phyloP scores from a whole-genome alignment of 92 coral and sea anemone species.

The Heliopora coerulea region DNA sequence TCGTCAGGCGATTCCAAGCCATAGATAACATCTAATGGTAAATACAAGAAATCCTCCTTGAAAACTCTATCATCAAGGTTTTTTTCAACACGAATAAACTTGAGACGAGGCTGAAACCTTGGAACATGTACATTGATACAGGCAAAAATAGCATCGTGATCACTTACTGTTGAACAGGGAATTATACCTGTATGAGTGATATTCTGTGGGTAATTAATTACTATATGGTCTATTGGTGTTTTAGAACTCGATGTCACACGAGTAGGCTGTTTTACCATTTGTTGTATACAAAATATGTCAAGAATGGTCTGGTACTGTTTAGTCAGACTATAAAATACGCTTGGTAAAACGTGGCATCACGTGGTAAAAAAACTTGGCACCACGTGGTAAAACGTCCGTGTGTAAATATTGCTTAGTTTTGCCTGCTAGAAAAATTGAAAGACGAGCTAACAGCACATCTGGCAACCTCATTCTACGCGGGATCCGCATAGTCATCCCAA shows the following conservation, averaged over 20 bases:
- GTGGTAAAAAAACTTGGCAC: too few species aligned
- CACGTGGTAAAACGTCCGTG: too few species aligned
- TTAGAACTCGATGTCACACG: conserved; percentile 37
- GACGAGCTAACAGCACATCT: too few species aligned
- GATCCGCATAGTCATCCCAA: too few species aligned
- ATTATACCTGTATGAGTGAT: conserved; percentile 34
- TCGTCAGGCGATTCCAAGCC: conserved; percentile 57
- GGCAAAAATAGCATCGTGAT: conserved; percentile 53
- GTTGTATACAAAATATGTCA: conserved; percentile 40
- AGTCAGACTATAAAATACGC: conserved; percentile 32
- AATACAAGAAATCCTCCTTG: conserved; percentile 50
- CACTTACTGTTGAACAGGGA: conserved; percentile 55
- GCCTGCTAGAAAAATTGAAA: too few species aligned
- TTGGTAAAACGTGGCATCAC: too few species aligned
- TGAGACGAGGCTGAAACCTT: conserved; percentile 52
- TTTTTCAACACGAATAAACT: conserved; percentile 39
- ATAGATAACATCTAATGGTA: conserved; percentile 47
- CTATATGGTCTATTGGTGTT: conserved; percentile 48
- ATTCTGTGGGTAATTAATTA: conserved; percentile 42
- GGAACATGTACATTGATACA: conserved; percentile 54
- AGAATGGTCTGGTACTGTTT: conserved; percentile 40
- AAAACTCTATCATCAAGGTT: conserved; percentile 44
- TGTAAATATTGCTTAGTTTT: too few species aligned
- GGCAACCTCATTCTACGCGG: too few species aligned
- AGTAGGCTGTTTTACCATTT: conserved; percentile 46